Conservation (phyloP, 1,140 invertebrate genomes). For the Lepidurus couesii region DNA sequence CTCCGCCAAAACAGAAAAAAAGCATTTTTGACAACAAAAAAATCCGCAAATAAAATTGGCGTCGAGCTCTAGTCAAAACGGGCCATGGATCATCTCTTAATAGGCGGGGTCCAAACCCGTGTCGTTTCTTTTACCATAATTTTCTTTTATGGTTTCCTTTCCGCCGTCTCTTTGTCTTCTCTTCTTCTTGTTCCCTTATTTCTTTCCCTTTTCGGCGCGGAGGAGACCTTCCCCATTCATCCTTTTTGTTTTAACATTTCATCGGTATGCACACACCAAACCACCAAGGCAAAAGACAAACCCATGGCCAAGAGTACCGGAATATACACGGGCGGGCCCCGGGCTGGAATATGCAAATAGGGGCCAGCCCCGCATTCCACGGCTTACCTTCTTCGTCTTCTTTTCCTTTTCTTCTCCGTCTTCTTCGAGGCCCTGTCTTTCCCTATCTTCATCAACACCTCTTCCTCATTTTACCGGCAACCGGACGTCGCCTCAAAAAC, state of each 20-base stretch:
- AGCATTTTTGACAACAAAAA: neutral
- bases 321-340: slow-evolving; percentile 25
- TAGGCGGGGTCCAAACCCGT: slow-evolving; percentile 15
- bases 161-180: neutral
- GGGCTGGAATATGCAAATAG: slow-evolving; percentile 12
- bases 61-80: neutral
- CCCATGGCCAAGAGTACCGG: slow-evolving; percentile 10
- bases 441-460: neutral
- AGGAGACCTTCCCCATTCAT: slow-evolving; percentile 1
- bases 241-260: slow-evolving; percentile 17
- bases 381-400: neutral
- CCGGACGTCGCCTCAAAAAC: neutral
- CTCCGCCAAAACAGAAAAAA: neutral
- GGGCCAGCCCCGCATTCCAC: neutral
- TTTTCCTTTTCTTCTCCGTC: neutral
- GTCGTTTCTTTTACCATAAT: slow-evolving; percentile 4
- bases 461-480: neutral
- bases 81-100: neutral
- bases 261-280: neutral
- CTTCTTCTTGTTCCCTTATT: neutral
- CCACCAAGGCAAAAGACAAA: slow-evolving; percentile 27
- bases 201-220: neutral
- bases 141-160: slow-evolving; percentile 14
- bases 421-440: neutral
- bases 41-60: neutral